Percentiles rank a stretch among this genome's conserved stretches.
Evolutionary conservation across 2,888 invertebrate genomes (phyloP).

Genomic region (Troides helena): DNA sequence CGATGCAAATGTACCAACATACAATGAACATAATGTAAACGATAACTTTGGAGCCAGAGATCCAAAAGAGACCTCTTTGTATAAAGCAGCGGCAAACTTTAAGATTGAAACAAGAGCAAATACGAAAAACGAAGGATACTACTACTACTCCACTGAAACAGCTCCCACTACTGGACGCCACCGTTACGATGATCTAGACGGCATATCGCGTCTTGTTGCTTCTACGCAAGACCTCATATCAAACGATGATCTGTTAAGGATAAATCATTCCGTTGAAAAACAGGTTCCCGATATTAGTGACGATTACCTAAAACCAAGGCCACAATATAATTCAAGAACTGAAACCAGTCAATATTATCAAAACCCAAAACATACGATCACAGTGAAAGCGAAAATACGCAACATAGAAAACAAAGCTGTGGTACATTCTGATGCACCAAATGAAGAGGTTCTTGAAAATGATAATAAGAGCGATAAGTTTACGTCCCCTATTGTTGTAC

Average conservation of each 20-base stretch:
- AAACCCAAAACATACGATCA: slow-evolving; percentile 49
- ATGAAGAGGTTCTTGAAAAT: slow-evolving; percentile 44
- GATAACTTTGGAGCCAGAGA: slow-evolving; percentile 59
- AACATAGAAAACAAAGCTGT: slow-evolving; percentile 55
- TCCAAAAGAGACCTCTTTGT: slow-evolving; percentile 45
- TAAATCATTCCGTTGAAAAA: slow-evolving; percentile 77
- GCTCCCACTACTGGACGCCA: slow-evolving; percentile 40
- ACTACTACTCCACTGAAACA: slow-evolving; percentile 51
- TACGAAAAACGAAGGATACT: slow-evolving; percentile 60
- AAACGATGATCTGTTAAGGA: slow-evolving; percentile 82
- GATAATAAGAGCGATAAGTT: slow-evolving; percentile 58
- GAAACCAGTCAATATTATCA: slow-evolving; percentile 42
- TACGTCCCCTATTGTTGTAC: slow-evolving; percentile 73
- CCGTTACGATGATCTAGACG: slow-evolving; percentile 50
- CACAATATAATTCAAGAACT: slow-evolving; percentile 44
- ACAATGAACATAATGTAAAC: slow-evolving; percentile 49
- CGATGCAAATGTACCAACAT: slow-evolving; percentile 41
- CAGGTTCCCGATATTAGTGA: slow-evolving; percentile 51
- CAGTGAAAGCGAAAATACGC: slow-evolving; percentile 60
- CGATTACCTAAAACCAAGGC: slow-evolving; percentile 59
- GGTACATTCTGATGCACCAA: slow-evolving; percentile 42
- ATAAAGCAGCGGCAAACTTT: slow-evolving; percentile 53
- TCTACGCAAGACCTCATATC: slow-evolving; percentile 82
- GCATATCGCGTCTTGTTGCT: slow-evolving; percentile 75
- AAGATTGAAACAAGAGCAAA: slow-evolving; percentile 55